These are phyloP conservation scores for Macrotrachela quadricornifera DNA, from an alignment of 1,140 invertebrate species.

Conservation along the genomic window DNA sequence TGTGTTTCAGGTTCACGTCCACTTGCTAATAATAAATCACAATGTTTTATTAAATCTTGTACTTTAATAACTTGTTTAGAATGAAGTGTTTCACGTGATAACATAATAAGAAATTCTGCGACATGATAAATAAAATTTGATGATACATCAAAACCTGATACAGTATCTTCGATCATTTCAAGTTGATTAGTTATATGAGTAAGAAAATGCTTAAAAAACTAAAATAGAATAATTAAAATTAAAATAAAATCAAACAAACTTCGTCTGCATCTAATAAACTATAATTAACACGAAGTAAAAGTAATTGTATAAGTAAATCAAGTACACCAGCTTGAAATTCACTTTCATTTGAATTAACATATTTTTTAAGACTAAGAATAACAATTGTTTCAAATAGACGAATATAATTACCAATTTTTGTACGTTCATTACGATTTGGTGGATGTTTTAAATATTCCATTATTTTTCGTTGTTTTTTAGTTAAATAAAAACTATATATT, in stretches of 20 bases:
- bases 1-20: conserved; percentile 46
- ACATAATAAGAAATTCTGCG: conserved; percentile 56
- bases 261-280: conserved; percentile 61
- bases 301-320: conserved; percentile 51
- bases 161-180: conserved; percentile 52
- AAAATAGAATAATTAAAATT: background rate
- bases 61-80: conserved; percentile 39
- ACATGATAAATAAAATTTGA: conserved; percentile 27
- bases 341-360: conserved; percentile 62
- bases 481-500: too few relatives aligned
- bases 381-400: conserved; percentile 68
- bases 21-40: conserved; percentile 66
- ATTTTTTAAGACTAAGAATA: conserved; percentile 52
- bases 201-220: conserved; percentile 44
- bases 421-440: too few relatives aligned
- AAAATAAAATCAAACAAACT: conserved; percentile 21
- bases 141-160: conserved; percentile 45
- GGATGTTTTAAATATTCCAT: too few relatives aligned
- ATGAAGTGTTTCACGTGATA: conserved; percentile 62
- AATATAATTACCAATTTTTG: conserved; percentile 37
- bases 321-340: conserved; percentile 54
- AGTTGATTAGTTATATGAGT: conserved; percentile 65
- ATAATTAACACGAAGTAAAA: conserved; percentile 65
- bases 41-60: conserved; percentile 65
- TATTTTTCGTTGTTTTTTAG: too few relatives aligned